Conservation (phyloP, 2,797 vertebrate species). For the Thaleichthys pacificus region DNA sequence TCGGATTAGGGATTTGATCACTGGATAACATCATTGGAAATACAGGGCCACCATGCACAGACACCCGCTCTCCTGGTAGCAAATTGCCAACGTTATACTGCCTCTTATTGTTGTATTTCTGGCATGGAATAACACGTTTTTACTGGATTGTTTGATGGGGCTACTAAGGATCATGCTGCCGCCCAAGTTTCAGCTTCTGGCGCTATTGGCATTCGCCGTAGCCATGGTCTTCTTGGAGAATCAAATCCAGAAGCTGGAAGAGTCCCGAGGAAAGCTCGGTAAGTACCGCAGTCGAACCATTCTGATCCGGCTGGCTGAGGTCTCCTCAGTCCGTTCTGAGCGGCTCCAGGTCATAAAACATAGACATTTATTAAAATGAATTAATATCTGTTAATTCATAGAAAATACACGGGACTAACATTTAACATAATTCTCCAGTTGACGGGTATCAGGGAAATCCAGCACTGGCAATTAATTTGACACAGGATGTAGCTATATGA, state of each 20-base stretch:
- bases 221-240: constrained; percentile 95
- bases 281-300: constrained; percentile 51
- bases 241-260: constrained; percentile 98
- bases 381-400: too few species aligned
- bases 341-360: background rate
- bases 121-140: constrained; percentile 78
- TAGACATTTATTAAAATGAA: background rate
- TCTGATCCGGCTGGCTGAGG: background rate
- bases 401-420: too few species aligned
- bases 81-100: constrained; percentile 38
- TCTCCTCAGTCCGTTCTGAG: too few species aligned
- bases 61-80: constrained; percentile 55
- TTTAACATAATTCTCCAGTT: too few species aligned
- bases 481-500: too few species aligned
- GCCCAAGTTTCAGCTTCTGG: constrained; percentile 97
- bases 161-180: constrained; percentile 96
- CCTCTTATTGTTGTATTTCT: constrained; percentile 37
- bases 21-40: constrained; percentile 27
- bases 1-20: background rate
- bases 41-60: constrained; percentile 64
- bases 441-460: too few species aligned
- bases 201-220: constrained; percentile 90
- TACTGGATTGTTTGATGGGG: constrained; percentile 89
- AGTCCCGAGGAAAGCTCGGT: constrained; percentile 96
- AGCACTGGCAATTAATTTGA: too few species aligned